phyloP scores from a whole-genome alignment of 2,888 invertebrate species.

The Drosophila melanosoma region DNA sequence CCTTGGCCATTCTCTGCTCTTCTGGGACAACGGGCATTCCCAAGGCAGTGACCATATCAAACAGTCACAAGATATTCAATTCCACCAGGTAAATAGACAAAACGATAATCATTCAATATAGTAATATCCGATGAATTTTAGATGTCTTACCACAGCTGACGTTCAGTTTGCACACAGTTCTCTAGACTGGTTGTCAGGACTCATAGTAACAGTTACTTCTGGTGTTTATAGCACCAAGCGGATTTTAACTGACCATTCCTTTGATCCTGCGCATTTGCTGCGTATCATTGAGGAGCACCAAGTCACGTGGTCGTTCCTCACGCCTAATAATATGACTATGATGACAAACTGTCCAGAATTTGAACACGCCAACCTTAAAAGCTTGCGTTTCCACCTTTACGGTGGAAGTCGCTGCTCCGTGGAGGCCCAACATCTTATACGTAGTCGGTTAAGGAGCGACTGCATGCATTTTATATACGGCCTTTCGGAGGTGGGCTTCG shows the following conservation, averaged over 20 bases:
- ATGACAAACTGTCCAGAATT: slow-evolving; percentile 59
- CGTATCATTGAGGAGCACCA: background rate
- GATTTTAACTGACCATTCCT: background rate
- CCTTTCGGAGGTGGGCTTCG: slow-evolving; percentile 72
- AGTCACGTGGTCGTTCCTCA: background rate
- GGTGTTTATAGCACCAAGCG: background rate
- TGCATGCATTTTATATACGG: slow-evolving; percentile 71
- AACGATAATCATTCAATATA: too few relatives aligned
- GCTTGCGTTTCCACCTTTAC: slow-evolving; percentile 57
- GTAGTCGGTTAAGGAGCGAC: slow-evolving; percentile 60
- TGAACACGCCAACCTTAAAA: slow-evolving; percentile 55
- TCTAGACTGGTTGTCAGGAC: background rate
- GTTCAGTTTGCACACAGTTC: background rate
- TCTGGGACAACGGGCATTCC: slow-evolving; percentile 82
- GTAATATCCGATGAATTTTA: too few relatives aligned
- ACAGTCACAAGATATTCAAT: slow-evolving; percentile 46
- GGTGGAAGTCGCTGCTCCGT: slow-evolving; percentile 69
- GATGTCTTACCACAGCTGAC: too few relatives aligned
- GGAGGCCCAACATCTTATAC: slow-evolving; percentile 58
- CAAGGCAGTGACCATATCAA: slow-evolving; percentile 72
- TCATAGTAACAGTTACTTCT: accelerated
- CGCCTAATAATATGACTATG: slow-evolving; percentile 56
- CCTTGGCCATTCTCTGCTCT: slow-evolving; percentile 78
- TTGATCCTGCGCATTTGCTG: background rate
- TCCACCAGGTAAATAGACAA: slow-evolving; percentile 17